phyloP scores from a whole-genome alignment of 1,140 invertebrate species.

The Gryon sp. region DNA sequence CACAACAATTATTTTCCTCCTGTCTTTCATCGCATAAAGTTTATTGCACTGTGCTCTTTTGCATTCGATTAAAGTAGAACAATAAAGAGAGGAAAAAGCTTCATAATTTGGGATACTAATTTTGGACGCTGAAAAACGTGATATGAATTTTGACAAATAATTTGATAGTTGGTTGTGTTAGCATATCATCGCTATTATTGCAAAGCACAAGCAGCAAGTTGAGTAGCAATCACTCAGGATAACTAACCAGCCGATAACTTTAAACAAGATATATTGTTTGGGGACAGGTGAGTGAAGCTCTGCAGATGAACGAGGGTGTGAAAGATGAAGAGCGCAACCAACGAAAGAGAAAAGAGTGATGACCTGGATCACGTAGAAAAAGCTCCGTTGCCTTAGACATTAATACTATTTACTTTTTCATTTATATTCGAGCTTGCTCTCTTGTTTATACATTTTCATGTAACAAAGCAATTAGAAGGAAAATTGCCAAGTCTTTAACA shows the following conservation, averaged over 20 bases:
- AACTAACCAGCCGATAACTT: conserved; percentile 70
- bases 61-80: no score
- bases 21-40: no score
- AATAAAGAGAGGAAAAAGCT: no score
- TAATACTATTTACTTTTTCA: conserved; percentile 47
- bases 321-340: conserved; percentile 38
- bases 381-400: conserved; percentile 23
- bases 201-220: conserved; percentile 17
- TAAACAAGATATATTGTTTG: conserved; percentile 69
- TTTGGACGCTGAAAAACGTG: no score
- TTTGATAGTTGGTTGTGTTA: conserved; percentile 32
- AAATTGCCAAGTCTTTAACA: conserved; percentile 8
- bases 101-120: no score
- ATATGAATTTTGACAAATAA: conserved; percentile 19
- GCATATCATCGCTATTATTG: conserved; percentile 37
- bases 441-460: conserved; percentile 19
- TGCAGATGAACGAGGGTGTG: conserved; percentile 37
- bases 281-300: conserved; percentile 45
- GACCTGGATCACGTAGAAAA: conserved; percentile 47
- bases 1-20: no score
- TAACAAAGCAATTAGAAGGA: conserved; percentile 13
- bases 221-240: conserved; percentile 68
- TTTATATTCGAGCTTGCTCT: conserved; percentile 44
- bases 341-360: conserved; percentile 56
- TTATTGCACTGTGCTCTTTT: no score